A percentile compares a stretch with the other conserved stretches of the same genome.
Evolutionary conservation across 2,113 vertebrate species (phyloP).

Genomic region (Coturnix japonica): DNA sequence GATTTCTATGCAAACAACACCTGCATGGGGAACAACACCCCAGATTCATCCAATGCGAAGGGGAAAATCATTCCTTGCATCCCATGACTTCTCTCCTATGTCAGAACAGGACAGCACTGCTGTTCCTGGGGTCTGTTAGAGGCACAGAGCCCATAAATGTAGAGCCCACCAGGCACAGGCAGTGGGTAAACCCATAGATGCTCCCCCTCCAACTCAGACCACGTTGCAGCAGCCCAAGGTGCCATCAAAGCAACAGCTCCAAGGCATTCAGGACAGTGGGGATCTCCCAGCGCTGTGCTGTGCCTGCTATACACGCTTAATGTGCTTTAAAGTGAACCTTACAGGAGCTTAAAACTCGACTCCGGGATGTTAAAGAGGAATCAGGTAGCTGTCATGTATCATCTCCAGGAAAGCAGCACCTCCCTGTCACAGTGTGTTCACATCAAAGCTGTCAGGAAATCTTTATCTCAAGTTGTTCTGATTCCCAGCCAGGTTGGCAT

Average conservation of each 20-base stretch:
- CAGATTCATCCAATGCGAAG: not conserved
- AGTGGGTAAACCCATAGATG: not conserved
- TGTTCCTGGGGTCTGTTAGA: too few relatives aligned
- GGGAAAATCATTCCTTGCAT: not conserved
- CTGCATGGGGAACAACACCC: not conserved
- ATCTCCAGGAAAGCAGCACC: not conserved
- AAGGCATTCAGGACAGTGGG: fast-evolving
- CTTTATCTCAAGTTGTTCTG: not conserved
- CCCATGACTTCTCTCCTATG: not conserved
- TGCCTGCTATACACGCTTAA: fast-evolving
- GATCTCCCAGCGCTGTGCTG: fast-evolving
- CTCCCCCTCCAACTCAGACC: fast-evolving
- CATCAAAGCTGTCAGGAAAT: not conserved
- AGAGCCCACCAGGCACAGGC: not conserved
- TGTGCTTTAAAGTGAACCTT: not conserved
- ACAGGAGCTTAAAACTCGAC: not conserved
- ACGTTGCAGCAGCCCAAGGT: not conserved
- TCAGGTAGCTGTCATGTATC: not conserved
- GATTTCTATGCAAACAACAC: slow-evolving; percentile 4
- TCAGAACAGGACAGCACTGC: not conserved
- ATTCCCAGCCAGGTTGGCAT: not conserved
- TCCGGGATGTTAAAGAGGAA: not conserved
- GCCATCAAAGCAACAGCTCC: not conserved
- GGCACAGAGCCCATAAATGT: too few relatives aligned
- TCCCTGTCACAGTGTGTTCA: not conserved